phyloP scores from a whole-genome alignment of 2,888 invertebrate species.

The Chrysolina oricalcia region DNA sequence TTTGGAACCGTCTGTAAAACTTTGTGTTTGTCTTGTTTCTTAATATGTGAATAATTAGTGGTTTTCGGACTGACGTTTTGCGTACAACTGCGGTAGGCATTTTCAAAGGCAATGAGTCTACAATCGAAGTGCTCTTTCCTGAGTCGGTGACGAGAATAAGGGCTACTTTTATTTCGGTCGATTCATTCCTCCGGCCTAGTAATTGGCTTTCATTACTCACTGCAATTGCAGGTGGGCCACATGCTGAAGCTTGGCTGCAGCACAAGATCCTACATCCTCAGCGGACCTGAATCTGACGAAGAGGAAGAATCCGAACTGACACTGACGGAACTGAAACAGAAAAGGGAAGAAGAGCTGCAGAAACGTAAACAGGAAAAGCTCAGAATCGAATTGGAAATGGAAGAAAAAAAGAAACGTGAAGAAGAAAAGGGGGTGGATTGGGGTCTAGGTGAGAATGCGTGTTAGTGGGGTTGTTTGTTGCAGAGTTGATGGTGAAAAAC shows the following conservation, averaged over 20 bases:
- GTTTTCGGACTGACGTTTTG: too few species aligned
- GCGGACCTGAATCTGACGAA: conserved; percentile 89
- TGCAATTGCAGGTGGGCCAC: conserved; percentile 81
- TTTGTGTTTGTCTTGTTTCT: too few species aligned
- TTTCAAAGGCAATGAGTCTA: too few species aligned
- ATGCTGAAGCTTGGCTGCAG: conserved; percentile 95
- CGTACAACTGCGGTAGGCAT: too few species aligned
- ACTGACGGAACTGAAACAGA: conserved; percentile 83
- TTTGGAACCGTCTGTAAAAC: too few species aligned
- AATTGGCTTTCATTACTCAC: background rate
- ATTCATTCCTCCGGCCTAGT: too few species aligned
- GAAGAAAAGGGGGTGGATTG: conserved; percentile 88
- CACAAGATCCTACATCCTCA: conserved; percentile 85
- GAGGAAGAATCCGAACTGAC: conserved; percentile 89
- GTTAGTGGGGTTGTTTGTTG: background rate
- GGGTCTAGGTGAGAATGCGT: conserved; percentile 85
- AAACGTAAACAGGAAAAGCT: conserved; percentile 69
- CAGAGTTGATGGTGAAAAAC: background rate
- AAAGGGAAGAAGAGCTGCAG: conserved; percentile 66
- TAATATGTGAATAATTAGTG: too few species aligned
- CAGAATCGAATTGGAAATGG: conserved; percentile 73
- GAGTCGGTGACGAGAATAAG: too few species aligned
- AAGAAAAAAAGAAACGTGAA: conserved; percentile 73
- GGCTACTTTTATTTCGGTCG: too few species aligned
- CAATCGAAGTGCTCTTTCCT: too few species aligned